These are phyloP conservation scores for Carassius auratus DNA, from an alignment of 2,113 vertebrate species.

Conservation along the genomic window DNA sequence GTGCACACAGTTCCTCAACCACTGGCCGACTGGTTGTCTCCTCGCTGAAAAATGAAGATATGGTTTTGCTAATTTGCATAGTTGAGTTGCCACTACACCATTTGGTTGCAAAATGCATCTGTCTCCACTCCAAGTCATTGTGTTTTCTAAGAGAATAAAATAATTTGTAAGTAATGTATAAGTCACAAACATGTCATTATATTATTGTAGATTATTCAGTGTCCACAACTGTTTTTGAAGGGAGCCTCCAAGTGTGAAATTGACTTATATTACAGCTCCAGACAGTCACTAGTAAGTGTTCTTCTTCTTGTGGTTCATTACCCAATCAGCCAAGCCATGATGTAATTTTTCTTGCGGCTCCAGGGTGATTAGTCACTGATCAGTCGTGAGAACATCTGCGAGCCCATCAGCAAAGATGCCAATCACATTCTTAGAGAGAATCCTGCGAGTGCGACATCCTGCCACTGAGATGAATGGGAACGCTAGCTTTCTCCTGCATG, in stretches of 20 bases:
- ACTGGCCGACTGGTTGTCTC: constrained; percentile 4
- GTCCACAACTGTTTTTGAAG: background rate
- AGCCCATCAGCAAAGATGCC: background rate
- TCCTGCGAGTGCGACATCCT: background rate
- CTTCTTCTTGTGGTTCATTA: background rate
- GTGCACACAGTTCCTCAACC: background rate
- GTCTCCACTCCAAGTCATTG: background rate
- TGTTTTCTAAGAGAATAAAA: background rate
- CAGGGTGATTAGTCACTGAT: constrained; percentile 2
- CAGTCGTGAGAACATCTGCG: background rate
- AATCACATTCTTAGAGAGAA: background rate
- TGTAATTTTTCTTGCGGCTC: background rate
- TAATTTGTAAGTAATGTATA: background rate
- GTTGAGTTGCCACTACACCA: background rate
- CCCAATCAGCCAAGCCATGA: background rate
- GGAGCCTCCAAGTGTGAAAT: background rate
- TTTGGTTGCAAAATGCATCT: background rate
- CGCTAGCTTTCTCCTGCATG: background rate
- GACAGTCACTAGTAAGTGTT: background rate
- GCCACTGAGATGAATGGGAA: background rate
- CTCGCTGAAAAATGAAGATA: background rate
- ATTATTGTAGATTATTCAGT: background rate
- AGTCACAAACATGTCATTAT: background rate
- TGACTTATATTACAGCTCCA: background rate
- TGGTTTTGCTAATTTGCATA: background rate